Evolutionary conservation across 2,797 vertebrate species (phyloP), one percentile per base, ranked within the genome.

Genomic region (Pteronotus mesoamericanus): DNA sequence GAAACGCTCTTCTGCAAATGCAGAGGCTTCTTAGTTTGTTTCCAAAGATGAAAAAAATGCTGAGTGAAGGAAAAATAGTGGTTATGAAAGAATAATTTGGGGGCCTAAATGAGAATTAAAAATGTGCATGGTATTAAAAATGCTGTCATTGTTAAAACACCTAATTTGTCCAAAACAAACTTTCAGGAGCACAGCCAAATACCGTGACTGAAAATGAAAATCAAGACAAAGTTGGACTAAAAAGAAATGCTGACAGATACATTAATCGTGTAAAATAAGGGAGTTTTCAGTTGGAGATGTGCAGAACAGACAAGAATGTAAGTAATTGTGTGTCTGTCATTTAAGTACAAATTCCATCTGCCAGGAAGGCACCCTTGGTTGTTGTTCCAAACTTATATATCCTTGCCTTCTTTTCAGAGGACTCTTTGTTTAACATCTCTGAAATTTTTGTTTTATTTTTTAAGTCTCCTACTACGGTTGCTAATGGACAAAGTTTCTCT

Each of bases 241-340:
- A 82, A 94, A 89, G 51, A 89, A 66, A 53, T 96, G 69, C 83
- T 98, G 97, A 96, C 80, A 94, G 89, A 96, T 46, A 34, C 11
- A 34, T 32, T 64, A 48, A 5, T 94, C 11, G 59, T 37, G 22
- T 91, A 94, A 96, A 97, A 96, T 96, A 42, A 84, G 83, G 69
- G 83, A 29, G 72, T 89, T 97, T 98, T 98, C 97, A 96, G 97
- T 75, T 86, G 93, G 53, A 96, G 94, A 98, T 97, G 96, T 97
- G 96, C 86, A 97, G 75, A 92, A 95, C 55, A 97, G 84, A 79
- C 74, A 97, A 94, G 85, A 97, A 97, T 97, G 93, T 94, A 97
- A 97, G 64, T 90, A 95, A 96, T 95, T 90, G 0, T 0, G 94
- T 95, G 80, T 94, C 96, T 97, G 80, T 86, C 75, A 83, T 93